Evolutionary conservation across 2,797 vertebrate species (phyloP).

Genomic region (Pipistrellus pipistrellus): DNA sequence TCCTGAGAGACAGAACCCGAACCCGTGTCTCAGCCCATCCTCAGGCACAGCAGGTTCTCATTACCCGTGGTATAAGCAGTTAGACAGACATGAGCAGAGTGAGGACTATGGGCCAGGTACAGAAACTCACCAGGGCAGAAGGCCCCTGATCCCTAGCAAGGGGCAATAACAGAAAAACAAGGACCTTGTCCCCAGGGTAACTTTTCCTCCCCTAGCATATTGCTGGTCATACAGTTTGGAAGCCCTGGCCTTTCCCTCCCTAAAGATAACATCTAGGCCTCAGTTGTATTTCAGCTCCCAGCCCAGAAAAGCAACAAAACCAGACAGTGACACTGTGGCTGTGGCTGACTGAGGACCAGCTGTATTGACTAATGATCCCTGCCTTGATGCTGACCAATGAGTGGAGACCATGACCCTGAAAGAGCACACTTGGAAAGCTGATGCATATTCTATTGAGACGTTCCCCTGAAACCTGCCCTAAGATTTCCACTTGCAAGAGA

Average conservation of each 20-base stretch:
- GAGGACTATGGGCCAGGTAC: background rate
- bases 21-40: background rate
- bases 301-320: background rate
- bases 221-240: background rate
- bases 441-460: too few species aligned
- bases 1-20: background rate
- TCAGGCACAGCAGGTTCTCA: background rate
- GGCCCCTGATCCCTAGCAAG: background rate
- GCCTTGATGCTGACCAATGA: too few species aligned
- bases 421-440: too few species aligned
- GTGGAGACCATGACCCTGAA: too few species aligned
- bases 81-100: background rate
- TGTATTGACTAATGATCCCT: too few species aligned
- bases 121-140: background rate
- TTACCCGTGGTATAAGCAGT: background rate
- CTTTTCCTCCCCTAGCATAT: background rate
- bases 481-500: too few species aligned
- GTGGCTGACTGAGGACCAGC: background rate
- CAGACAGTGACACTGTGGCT: background rate
- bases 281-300: background rate
- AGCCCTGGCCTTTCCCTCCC: background rate
- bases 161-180: background rate
- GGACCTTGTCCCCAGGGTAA: background rate
- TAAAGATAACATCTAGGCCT: background rate
- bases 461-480: too few species aligned